Conservation (phyloP, 53 echinoderm and acorn worm genomes). For the Actinopyga echinites region DNA sequence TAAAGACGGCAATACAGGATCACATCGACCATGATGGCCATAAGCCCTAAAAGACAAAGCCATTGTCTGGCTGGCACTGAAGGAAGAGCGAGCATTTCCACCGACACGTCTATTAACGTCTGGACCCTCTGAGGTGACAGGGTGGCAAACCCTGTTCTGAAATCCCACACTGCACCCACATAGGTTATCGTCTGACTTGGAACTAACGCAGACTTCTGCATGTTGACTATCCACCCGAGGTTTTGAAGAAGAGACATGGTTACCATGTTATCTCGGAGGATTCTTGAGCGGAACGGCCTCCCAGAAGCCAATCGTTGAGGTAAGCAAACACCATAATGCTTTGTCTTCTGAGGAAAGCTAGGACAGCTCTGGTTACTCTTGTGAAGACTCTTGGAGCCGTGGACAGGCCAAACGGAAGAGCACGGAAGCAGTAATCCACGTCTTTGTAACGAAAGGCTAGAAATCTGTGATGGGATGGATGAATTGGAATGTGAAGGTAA, state of each 20-base stretch:
- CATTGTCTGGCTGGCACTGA: too few relatives aligned
- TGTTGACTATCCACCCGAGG: slow-evolving; percentile 25
- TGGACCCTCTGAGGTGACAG: too few relatives aligned
- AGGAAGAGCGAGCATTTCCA: too few relatives aligned
- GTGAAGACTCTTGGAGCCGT: slow-evolving; percentile 59
- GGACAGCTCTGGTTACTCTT: slow-evolving; percentile 18
- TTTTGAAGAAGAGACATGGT: background rate
- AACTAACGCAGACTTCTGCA: background rate
- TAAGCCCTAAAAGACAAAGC: too few relatives aligned
- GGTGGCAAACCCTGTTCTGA: too few relatives aligned
- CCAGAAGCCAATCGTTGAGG: slow-evolving; percentile 56
- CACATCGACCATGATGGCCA: too few relatives aligned
- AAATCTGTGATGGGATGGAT: background rate
- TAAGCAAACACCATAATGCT: slow-evolving; percentile 33
- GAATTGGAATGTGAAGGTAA: slow-evolving; percentile 23
- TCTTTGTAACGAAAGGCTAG: too few relatives aligned
- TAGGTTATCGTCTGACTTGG: background rate
- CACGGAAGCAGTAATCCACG: slow-evolving; percentile 15
- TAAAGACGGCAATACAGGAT: too few relatives aligned
- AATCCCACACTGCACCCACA: background rate
- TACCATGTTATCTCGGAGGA: background rate
- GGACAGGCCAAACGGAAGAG: slow-evolving; percentile 54
- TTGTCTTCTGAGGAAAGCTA: slow-evolving; percentile 14
- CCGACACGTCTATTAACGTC: too few relatives aligned
- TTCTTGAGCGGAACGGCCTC: background rate